phyloP scores from a whole-genome alignment of 2,797 vertebrate genomes.

The Iguana delicatissima region DNA sequence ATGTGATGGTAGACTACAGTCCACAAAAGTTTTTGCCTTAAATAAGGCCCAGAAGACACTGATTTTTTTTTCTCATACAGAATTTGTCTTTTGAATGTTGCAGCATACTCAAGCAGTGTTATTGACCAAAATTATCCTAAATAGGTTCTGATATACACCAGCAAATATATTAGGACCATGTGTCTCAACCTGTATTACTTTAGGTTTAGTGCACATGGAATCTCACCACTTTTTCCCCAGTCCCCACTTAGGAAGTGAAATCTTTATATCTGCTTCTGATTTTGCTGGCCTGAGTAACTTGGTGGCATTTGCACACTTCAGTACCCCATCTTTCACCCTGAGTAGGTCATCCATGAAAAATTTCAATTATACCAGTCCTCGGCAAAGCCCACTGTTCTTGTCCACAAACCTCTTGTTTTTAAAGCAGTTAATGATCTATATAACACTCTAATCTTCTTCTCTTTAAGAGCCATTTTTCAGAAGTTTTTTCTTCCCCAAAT shows the following conservation, averaged over 20 bases:
- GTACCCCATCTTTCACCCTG: neutral
- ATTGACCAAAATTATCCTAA: too few species aligned
- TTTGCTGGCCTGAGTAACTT: constrained; percentile 3
- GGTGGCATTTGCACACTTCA: neutral
- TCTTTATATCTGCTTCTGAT: neutral
- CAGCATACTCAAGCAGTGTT: neutral
- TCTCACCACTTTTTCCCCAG: neutral
- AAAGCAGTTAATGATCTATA: neutral
- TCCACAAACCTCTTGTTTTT: neutral
- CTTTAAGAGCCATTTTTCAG: neutral
- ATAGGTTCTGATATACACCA: neutral
- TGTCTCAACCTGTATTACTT: neutral
- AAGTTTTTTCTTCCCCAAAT: neutral
- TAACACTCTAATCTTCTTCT: neutral
- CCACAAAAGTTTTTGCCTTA: too few species aligned
- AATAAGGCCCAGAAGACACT: too few species aligned
- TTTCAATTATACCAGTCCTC: neutral
- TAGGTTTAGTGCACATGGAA: neutral
- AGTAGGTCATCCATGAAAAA: neutral
- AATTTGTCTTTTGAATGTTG: neutral
- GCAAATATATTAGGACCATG: neutral
- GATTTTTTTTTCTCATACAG: neutral
- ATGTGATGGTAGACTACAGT: neutral
- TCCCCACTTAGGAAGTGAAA: neutral
- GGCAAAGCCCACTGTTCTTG: neutral